These are phyloP conservation scores for Cerastoderma edule DNA, from an alignment of 2,888 invertebrate species.

Conservation along the genomic window DNA sequence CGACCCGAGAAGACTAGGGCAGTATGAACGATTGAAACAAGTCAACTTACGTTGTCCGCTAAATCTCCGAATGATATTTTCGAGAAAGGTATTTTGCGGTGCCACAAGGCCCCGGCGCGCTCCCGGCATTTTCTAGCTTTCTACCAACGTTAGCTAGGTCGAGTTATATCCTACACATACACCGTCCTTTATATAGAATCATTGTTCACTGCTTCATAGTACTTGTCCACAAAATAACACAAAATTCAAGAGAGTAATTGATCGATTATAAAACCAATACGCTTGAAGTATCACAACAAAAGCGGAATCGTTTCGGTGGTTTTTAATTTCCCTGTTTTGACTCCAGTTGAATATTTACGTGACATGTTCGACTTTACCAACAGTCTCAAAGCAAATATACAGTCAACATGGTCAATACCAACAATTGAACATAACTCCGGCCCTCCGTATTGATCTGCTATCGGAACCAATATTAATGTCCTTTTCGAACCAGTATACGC, in stretches of 20 bases:
- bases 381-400: slow-evolving; percentile 8
- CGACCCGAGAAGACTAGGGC: too few relatives aligned
- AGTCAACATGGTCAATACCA: slow-evolving; percentile 9
- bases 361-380: slow-evolving; percentile 4
- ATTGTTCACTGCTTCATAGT: too few relatives aligned
- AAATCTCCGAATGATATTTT: slow-evolving; percentile 99
- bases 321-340: neutral
- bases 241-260: too few relatives aligned
- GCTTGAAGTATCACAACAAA: too few relatives aligned
- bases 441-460: slow-evolving; percentile 41
- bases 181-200: too few relatives aligned
- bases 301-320: too few relatives aligned
- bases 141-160: too few relatives aligned
- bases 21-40: neutral
- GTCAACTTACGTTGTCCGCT: slow-evolving; percentile 97
- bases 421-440: slow-evolving; percentile 17
- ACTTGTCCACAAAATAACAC: too few relatives aligned
- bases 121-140: too few relatives aligned
- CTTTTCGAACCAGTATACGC: slow-evolving; percentile 57
- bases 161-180: too few relatives aligned
- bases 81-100: slow-evolving; percentile 99
- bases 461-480: slow-evolving; percentile 54
- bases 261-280: too few relatives aligned
- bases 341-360: neutral
- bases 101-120: slow-evolving; percentile 93